These are phyloP conservation scores for Glaucopsyche alexis DNA, from an alignment of 2,888 invertebrate genomes.

Conservation along the genomic window DNA sequence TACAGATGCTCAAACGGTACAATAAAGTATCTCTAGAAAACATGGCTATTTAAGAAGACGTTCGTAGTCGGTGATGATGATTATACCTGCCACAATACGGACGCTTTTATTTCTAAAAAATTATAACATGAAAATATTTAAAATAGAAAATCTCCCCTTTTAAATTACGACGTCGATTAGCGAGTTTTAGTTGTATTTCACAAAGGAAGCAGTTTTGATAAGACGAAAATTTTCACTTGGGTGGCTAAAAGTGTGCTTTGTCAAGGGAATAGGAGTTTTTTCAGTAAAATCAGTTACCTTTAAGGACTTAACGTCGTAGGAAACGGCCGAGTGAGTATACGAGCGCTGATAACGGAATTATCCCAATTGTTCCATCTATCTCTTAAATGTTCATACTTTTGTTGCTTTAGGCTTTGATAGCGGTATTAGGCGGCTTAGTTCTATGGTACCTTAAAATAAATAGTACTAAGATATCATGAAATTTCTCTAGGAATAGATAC, in stretches of 20 bases:
- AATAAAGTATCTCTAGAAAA: no score
- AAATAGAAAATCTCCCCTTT: conserved; percentile 16
- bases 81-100: background rate
- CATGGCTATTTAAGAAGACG: background rate
- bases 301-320: conserved; percentile 73
- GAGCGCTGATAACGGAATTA: conserved; percentile 83
- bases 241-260: conserved; percentile 66
- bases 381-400: conserved; percentile 81
- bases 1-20: no score
- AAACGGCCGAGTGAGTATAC: conserved; percentile 74
- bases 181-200: conserved; percentile 30
- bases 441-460: background rate
- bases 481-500: no score
- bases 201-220: conserved; percentile 31
- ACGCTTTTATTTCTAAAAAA: background rate
- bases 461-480: no score
- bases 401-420: conserved; percentile 54
- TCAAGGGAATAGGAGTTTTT: conserved; percentile 71
- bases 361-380: conserved; percentile 83
- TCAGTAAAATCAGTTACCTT: conserved; percentile 73
- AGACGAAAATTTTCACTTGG: conserved; percentile 60
- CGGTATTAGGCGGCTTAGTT: conserved; percentile 12
- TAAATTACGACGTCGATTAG: conserved; percentile 24
- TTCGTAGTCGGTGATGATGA: background rate
- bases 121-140: background rate